Evolutionary conservation across 2,888 invertebrate species (phyloP).

Genomic region (Helleia helle): DNA sequence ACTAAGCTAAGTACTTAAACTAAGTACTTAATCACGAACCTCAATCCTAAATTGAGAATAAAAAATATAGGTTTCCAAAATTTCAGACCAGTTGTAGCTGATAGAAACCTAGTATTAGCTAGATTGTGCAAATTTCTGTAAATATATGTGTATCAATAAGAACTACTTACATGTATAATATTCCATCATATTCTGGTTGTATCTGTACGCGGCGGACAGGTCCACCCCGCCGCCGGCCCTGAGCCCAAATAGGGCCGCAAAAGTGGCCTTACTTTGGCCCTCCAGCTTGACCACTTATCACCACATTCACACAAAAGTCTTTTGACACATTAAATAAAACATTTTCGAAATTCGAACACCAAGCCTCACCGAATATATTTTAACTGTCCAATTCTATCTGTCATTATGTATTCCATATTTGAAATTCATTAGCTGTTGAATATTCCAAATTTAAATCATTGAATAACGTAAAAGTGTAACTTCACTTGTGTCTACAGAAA

Average conservation of each 20-base stretch:
- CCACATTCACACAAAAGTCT: slow-evolving; percentile 30
- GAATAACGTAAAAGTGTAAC: slow-evolving; percentile 16
- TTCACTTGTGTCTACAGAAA: slow-evolving; percentile 21
- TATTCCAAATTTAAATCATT: neutral
- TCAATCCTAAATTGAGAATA: too few species aligned
- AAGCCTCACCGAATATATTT: neutral
- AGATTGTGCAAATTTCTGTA: too few species aligned
- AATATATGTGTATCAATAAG: neutral
- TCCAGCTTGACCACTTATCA: slow-evolving; percentile 73
- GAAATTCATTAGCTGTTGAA: neutral
- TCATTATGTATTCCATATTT: neutral
- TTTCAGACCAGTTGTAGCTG: too few species aligned
- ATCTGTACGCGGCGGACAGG: slow-evolving; percentile 93
- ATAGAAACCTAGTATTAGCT: too few species aligned
- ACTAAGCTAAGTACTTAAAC: too few species aligned
- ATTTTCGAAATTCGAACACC: neutral
- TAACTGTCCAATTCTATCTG: neutral
- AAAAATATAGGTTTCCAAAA: too few species aligned
- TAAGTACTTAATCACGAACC: too few species aligned
- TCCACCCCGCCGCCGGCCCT: slow-evolving; percentile 85
- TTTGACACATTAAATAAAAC: slow-evolving; percentile 6
- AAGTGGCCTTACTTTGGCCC: slow-evolving; percentile 77
- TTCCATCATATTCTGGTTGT: slow-evolving; percentile 99
- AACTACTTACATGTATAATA: slow-evolving; percentile 97
- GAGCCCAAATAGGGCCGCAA: slow-evolving; percentile 78